These are phyloP conservation scores for Pseudopipra pipra DNA, from an alignment of 2,113 vertebrate species.

Conservation along the genomic window DNA sequence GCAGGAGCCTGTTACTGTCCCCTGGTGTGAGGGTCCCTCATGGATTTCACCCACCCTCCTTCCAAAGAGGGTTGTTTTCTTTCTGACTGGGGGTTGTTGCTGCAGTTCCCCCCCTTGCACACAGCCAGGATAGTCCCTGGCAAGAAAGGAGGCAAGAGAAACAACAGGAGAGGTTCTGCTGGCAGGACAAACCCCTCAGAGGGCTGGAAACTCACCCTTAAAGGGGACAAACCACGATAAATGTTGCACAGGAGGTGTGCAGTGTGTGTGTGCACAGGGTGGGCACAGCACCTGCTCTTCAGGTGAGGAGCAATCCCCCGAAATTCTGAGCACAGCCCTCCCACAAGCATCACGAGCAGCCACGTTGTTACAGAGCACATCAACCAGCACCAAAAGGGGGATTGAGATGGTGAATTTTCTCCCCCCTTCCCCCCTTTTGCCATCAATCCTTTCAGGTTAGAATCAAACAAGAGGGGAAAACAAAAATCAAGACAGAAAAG, in stretches of 20 bases:
- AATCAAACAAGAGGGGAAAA: neutral
- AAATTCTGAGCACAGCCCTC: neutral
- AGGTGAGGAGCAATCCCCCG: fast-evolving
- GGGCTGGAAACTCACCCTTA: neutral
- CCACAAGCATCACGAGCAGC: neutral
- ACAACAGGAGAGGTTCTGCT: neutral
- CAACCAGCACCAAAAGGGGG: neutral
- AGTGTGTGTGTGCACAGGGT: fast-evolving
- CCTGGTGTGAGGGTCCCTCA: neutral
- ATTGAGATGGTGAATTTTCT: neutral
- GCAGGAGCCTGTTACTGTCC: neutral
- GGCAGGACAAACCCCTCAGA: neutral
- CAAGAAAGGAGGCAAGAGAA: neutral
- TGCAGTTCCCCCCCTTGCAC: neutral
- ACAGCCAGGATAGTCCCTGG: neutral
- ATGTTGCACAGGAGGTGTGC: neutral
- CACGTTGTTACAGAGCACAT: neutral
- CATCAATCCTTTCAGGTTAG: neutral
- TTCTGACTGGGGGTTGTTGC: neutral
- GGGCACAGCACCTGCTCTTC: neutral
- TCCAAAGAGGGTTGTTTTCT: neutral
- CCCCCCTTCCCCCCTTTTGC: neutral
- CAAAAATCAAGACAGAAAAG: neutral
- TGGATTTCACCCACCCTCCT: fast-evolving
- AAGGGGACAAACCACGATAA: neutral